phyloP scores from a whole-genome alignment of 1,140 invertebrate species.

The Panulirus ornatus region DNA sequence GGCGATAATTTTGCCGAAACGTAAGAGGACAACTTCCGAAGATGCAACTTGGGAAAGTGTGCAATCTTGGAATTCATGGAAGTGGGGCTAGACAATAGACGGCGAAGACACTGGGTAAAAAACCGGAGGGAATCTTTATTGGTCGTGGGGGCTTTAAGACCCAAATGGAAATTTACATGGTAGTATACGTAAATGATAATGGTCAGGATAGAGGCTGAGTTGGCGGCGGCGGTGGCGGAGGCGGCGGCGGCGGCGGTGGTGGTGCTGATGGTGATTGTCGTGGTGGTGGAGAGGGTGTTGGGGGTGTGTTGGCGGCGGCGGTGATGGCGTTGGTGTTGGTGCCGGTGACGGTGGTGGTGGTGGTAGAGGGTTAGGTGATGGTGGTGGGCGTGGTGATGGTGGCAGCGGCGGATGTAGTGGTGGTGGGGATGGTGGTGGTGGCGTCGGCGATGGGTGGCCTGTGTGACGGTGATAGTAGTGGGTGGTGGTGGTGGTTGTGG shows the following conservation, averaged over 20 bases:
- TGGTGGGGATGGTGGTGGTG: background rate
- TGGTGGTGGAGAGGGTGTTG: background rate
- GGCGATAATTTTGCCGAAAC: conserved; percentile 37
- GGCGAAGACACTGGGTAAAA: background rate
- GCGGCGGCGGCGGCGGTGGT: background rate
- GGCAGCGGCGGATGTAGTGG: background rate
- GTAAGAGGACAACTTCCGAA: conserved; percentile 45
- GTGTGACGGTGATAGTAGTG: background rate
- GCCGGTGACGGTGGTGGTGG: background rate
- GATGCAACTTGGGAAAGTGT: conserved; percentile 52
- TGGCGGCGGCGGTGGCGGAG: conserved; percentile 20
- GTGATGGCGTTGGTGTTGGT: background rate
- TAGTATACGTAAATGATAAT: conserved; percentile 40
- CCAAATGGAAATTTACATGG: conserved; percentile 46
- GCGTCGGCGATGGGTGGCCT: background rate
- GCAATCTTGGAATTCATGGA: conserved; percentile 50
- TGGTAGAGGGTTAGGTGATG: background rate
- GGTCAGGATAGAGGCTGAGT: conserved; percentile 15
- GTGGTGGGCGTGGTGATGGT: background rate
- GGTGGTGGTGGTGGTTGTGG: background rate
- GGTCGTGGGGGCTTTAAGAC: conserved; percentile 31
- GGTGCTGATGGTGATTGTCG: background rate
- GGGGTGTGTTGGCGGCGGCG: background rate
- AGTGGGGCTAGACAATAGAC: conserved; percentile 17
- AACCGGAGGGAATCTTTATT: conserved; percentile 22